phyloP scores from a whole-genome alignment of 2,113 vertebrate species.

The Ictalurus punctatus region DNA sequence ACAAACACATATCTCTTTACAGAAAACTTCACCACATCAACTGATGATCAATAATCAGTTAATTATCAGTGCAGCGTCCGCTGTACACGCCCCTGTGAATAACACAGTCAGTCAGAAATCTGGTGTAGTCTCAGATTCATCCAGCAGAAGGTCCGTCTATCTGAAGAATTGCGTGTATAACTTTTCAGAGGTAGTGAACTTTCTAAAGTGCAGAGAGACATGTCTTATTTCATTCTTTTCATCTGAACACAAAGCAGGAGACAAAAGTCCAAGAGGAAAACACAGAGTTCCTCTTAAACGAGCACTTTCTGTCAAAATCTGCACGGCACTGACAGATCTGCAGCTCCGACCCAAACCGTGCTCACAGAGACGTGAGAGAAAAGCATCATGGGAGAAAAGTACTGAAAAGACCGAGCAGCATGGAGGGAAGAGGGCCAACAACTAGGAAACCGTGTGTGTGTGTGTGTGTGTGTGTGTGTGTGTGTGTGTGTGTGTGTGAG shows the following conservation, averaged over 20 bases:
- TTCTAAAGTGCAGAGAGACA: not conserved
- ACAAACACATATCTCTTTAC: not conserved
- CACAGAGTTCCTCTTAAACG: not conserved
- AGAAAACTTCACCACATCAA: not conserved
- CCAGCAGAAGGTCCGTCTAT: not conserved
- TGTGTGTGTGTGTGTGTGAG: no score
- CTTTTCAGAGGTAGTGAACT: not conserved
- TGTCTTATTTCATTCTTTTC: not conserved
- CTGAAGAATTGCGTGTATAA: not conserved
- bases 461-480: no score
- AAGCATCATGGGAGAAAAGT: not conserved
- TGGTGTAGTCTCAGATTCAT: not conserved
- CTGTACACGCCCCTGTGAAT: not conserved
- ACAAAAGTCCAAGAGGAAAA: not conserved
- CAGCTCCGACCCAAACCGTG: not conserved
- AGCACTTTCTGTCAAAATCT: conserved; percentile 18
- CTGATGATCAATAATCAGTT: not conserved
- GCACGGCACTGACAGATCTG: not conserved
- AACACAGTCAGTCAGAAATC: not conserved
- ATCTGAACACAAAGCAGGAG: not conserved
- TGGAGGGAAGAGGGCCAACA: no score
- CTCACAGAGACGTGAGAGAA: not conserved
- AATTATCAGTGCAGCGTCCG: not conserved
- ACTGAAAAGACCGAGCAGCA: not conserved
- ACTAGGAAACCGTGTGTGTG: not conserved